Percentiles rank a stretch among this genome's conserved stretches.
Conservation (phyloP, 2,888 invertebrate genomes). For the Drosophila algonquin region DNA sequence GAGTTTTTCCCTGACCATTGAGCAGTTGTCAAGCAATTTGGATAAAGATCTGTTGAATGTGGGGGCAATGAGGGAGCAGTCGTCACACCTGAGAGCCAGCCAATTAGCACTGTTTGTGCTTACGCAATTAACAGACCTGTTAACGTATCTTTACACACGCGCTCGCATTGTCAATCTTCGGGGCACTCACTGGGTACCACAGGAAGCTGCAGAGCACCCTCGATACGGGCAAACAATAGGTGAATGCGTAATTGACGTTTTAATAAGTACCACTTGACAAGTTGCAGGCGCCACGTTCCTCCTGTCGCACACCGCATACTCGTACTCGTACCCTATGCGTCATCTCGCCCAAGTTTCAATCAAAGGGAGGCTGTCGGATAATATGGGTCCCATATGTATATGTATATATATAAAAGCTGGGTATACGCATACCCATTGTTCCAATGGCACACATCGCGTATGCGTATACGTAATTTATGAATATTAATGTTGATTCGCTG, state of each 20-base stretch:
- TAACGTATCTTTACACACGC: conserved; percentile 39
- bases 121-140: conserved; percentile 46
- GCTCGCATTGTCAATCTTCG: conserved; percentile 31
- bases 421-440: conserved; percentile 22
- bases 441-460: conserved; percentile 31
- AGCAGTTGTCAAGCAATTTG: conserved; percentile 5
- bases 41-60: too few species aligned
- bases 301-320: too few species aligned
- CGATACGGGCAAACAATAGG: conserved; percentile 48
- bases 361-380: neutral
- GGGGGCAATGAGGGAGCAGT: conserved; percentile 28
- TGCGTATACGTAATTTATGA: conserved; percentile 34
- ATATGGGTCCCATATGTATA: conserved; percentile 9
- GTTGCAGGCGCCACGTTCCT: conserved; percentile 25
- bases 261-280: conserved; percentile 61
- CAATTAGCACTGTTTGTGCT: conserved; percentile 54
- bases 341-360: neutral
- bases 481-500: conserved; percentile 30
- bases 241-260: conserved; percentile 64
- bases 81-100: conserved; percentile 26
- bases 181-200: neutral
- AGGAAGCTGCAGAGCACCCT: conserved; percentile 6
- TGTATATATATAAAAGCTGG: conserved; percentile 15
- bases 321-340: neutral
- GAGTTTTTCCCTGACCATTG: conserved; percentile 6